Percentiles rank a stretch among this genome's conserved stretches.
These are phyloP conservation scores for Melanotaenia trifasciata DNA, from an alignment of 2,797 vertebrate species.

Conservation along the genomic window DNA sequence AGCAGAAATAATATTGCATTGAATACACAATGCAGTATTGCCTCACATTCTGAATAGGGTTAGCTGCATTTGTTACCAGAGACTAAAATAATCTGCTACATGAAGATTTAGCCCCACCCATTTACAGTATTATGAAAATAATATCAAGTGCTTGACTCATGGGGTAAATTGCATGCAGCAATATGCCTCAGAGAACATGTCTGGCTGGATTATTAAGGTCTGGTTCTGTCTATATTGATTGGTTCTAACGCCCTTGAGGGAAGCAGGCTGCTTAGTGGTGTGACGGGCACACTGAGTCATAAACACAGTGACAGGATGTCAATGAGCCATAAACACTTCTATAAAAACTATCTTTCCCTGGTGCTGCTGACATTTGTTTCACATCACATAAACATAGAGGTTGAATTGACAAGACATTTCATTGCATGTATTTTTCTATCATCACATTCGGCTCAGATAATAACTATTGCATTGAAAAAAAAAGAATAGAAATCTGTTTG, in stretches of 20 bases:
- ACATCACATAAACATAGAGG: constrained; percentile 69
- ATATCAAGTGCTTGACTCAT: constrained; percentile 44
- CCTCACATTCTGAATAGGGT: constrained; percentile 1
- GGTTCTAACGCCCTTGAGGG: constrained; percentile 75
- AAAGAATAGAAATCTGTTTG: constrained; percentile 4
- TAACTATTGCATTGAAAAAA: constrained; percentile 11
- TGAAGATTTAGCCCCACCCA: constrained; percentile 22
- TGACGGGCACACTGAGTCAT: constrained; percentile 76
- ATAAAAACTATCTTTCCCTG: constrained; percentile 72
- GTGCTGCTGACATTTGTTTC: constrained; percentile 65
- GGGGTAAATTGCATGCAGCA: constrained; percentile 32
- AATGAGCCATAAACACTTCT: constrained; percentile 79
- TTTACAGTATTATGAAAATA: constrained; percentile 45
- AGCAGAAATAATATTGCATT: constrained; percentile 12
- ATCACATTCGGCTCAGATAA: constrained; percentile 29
- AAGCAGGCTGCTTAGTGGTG: constrained; percentile 70
- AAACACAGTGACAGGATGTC: constrained; percentile 77
- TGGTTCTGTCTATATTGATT: constrained; percentile 76
- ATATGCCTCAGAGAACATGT: constrained; percentile 60
- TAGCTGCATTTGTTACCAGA: constrained; percentile 10
- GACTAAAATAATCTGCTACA: constrained; percentile 9
- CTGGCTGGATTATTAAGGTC: constrained; percentile 70
- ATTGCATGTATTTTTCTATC: constrained; percentile 30
- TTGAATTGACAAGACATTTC: constrained; percentile 53
- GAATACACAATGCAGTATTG: constrained; percentile 9